Conservation (phyloP, 2,797 vertebrate species). For the Molossus molossus region DNA sequence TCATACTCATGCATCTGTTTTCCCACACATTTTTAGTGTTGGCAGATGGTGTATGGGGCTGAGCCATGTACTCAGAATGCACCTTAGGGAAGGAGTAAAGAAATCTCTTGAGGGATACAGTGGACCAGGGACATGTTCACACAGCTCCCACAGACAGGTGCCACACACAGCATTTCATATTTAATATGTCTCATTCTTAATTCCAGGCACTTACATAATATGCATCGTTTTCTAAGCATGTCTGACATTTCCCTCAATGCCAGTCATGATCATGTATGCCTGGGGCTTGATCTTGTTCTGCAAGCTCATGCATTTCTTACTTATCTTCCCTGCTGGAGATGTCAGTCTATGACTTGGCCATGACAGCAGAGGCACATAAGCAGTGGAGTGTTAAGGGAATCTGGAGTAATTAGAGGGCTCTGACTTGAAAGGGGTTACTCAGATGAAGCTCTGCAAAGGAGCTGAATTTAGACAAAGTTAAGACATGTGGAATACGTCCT, state of each 20-base stretch:
- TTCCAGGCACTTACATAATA: neutral
- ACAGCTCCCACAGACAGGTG: neutral
- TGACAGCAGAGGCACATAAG: neutral
- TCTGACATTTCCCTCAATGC: conserved; percentile 20
- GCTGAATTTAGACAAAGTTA: conserved; percentile 27
- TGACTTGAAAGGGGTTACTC: conserved; percentile 38
- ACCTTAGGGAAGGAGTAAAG: neutral
- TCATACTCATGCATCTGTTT: neutral
- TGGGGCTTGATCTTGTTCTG: neutral
- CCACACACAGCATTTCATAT: neutral
- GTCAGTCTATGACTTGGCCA: neutral
- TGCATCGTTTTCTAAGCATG: neutral
- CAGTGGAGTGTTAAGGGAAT: conserved; percentile 14
- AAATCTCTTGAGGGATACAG: neutral
- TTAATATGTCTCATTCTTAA: conserved; percentile 4
- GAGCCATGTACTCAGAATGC: neutral
- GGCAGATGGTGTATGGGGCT: neutral
- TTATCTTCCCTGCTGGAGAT: neutral
- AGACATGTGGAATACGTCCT: conserved; percentile 22
- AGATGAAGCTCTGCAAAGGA: conserved; percentile 46
- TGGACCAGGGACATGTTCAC: neutral
- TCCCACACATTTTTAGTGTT: neutral
- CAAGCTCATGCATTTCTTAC: neutral
- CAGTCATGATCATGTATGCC: neutral
- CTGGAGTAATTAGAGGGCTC: neutral